Evolutionary conservation across 2,888 invertebrate genomes (phyloP).

Genomic region (Drosophila suboccidentalis): DNA sequence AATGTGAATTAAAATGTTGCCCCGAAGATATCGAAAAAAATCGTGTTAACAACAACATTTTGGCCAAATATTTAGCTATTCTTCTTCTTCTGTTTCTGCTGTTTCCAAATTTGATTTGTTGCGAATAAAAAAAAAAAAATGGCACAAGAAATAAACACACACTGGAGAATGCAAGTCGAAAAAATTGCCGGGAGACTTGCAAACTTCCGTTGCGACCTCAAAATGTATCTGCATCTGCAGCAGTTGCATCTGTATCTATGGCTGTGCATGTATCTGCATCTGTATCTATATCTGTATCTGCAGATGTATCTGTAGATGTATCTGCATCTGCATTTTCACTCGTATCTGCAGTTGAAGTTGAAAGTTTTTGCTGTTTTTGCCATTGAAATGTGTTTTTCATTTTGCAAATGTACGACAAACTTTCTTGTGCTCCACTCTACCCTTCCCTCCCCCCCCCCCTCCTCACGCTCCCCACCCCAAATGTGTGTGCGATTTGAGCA

Average conservation of each 20-base stretch:
- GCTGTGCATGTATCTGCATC: not conserved
- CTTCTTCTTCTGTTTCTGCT: not conserved
- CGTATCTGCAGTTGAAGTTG: constrained; percentile 17
- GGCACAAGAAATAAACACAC: constrained; percentile 19
- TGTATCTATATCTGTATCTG: constrained; percentile 7
- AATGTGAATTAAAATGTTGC: constrained; percentile 21
- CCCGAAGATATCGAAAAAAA: constrained; percentile 5
- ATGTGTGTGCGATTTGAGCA: not conserved
- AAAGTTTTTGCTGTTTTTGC: not conserved
- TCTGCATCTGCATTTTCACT: constrained; percentile 24
- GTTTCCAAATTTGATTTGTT: not conserved
- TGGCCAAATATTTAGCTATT: not conserved
- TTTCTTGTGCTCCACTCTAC: constrained; percentile 27
- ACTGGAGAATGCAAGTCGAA: not conserved
- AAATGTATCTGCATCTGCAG: constrained; percentile 23
- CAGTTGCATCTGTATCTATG: not conserved
- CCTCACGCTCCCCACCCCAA: too few species aligned
- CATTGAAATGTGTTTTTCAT: constrained; percentile 49
- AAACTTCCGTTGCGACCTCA: too few species aligned
- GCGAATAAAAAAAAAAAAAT: constrained; percentile 8
- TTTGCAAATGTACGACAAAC: constrained; percentile 42
- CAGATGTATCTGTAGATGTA: not conserved
- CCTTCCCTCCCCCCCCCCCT: not conserved
- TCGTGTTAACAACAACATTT: constrained; percentile 12
- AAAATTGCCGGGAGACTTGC: not conserved